A percentile compares a stretch with the other conserved stretches of the same genome.
These are phyloP conservation scores for Okapia johnstoni DNA, from an alignment of 2,113 vertebrate genomes.

Conservation along the genomic window DNA sequence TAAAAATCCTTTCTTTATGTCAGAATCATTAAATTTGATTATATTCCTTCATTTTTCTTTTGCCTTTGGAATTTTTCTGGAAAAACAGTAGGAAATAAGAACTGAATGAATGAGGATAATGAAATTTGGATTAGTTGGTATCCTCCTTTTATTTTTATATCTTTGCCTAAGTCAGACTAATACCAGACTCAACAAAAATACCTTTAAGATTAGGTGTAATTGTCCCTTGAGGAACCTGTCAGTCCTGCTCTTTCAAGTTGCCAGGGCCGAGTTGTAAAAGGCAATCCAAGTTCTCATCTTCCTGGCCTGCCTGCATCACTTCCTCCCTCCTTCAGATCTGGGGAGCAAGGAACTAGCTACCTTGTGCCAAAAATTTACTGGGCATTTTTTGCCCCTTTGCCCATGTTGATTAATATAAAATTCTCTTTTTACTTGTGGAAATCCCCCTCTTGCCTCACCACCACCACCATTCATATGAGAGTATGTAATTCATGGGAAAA, in stretches of 20 bases:
- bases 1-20: neutral
- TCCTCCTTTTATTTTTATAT: constrained; percentile 41
- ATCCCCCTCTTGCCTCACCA: too few species aligned
- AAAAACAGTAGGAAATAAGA: constrained; percentile 17
- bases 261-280: constrained; percentile 38
- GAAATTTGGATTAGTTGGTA: neutral
- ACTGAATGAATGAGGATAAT: neutral
- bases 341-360: neutral
- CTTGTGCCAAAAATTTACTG: neutral
- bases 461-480: neutral
- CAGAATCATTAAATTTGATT: constrained; percentile 12
- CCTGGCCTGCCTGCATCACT: neutral
- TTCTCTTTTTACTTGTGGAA: neutral
- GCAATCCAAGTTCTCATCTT: neutral
- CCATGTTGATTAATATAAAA: neutral
- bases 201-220: constrained; percentile 31
- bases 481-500: neutral
- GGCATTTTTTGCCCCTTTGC: neutral
- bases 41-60: constrained; percentile 5
- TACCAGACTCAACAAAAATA: constrained; percentile 47
- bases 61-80: neutral
- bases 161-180: constrained; percentile 16
- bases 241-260: constrained; percentile 58
- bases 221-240: constrained; percentile 62
- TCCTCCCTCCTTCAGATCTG: constrained; percentile 31